Base-by-base conservation (phyloP, 2,797 vertebrate genomes). In the Mormyrops boulengeri region DNA sequence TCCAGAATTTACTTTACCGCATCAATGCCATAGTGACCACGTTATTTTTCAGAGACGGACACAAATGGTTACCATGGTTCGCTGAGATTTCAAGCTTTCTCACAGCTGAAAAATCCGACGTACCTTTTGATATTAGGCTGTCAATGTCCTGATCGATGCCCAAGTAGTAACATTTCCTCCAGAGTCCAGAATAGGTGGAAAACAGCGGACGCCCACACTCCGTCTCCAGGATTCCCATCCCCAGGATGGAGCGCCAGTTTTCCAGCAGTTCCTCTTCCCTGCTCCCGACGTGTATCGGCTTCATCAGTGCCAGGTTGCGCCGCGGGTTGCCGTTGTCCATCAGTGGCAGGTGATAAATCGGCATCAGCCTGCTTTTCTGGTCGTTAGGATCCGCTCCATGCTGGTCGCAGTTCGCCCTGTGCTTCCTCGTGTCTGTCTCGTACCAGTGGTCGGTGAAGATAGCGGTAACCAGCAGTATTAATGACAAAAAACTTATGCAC, bases 341-440 rank as follows among this genome's bases (percentile, higher is more conserved):
- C 91, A 97, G 94, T 60, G 97, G 97, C 92, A 98, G 95, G 95
- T 97, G 97, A 89, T 97, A 97, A 91, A 97, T 97, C 57, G 95
- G 95, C 94, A 95, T 95, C 87, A 95, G 92, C 50, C 95, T 93
- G 91, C 92, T 95, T 91, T 93, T 93, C 91, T 94, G 95, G 80
- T 94, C 94, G 30, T 93, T 93, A 30, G 92, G 93, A 14, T 95
- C 94, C 84, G 92, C 91, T 86, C 91, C 92, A 7, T 92, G 89
- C 90, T 90, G 92, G 88, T 95, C 92, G 88, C 95, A 95, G 91
- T 92, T 92, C 90, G 92, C 92, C 93, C 93, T 93, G 94, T 96
- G 95, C 91, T 92, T 92, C 89, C 94, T 92, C 41, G 94, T 95
- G 91, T 94, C 94, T 6, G 94, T 94, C 92, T 95, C 94, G 91